A percentile compares a stretch with the other conserved stretches of the same genome.
Conservation (phyloP, 2,113 vertebrate species). For the Pogonocichla stellata region DNA sequence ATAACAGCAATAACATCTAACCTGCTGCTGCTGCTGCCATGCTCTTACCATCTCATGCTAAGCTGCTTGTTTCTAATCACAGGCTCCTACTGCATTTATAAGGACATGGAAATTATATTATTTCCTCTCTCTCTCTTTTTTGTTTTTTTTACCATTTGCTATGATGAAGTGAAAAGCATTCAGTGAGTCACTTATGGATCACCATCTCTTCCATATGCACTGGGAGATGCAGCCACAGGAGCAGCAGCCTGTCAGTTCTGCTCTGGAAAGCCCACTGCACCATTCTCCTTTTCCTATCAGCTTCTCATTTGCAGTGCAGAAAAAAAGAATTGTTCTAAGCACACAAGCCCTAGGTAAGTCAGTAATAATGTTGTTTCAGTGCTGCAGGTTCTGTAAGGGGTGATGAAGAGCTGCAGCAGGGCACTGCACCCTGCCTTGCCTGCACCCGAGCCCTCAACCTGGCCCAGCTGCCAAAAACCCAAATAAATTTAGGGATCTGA, state of each 20-base stretch:
- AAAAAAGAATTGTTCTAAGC: not conserved
- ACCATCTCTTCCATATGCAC: not conserved
- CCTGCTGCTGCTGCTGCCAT: not conserved
- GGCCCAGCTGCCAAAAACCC: not conserved
- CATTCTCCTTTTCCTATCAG: not conserved
- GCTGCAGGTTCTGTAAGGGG: not conserved
- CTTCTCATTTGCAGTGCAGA: not conserved
- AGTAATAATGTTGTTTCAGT: not conserved
- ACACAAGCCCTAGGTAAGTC: not conserved
- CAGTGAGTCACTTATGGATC: conserved; percentile 43
- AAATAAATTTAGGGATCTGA: not conserved
- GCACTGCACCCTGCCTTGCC: not conserved
- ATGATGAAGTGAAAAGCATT: not conserved
- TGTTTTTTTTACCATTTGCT: not conserved
- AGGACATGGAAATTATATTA: not conserved
- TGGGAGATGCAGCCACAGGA: not conserved
- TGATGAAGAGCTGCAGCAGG: not conserved
- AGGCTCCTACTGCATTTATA: not conserved
- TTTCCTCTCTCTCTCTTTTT: not conserved
- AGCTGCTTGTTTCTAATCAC: conserved; percentile 33
- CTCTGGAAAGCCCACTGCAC: not conserved
- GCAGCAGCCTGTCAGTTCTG: not conserved
- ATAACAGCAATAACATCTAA: conserved; percentile 24
- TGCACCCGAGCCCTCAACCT: not conserved
- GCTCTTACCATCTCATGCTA: not conserved